These are phyloP conservation scores for Oenanthe melanoleuca DNA, from an alignment of 2,113 vertebrate genomes.

Conservation along the genomic window DNA sequence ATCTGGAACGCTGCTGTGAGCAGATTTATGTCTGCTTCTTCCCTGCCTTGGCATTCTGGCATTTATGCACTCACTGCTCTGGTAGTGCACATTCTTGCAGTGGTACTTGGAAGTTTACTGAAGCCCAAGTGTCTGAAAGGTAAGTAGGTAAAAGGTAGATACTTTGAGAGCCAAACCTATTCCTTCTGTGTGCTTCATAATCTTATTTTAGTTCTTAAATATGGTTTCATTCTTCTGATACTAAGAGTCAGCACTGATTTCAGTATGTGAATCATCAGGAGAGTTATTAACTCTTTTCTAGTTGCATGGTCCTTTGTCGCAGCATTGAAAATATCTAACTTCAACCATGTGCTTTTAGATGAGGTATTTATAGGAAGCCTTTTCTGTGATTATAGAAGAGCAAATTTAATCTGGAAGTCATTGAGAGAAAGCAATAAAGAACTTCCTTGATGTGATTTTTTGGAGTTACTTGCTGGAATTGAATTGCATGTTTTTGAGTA, in stretches of 20 bases:
- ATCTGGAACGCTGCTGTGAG: constrained; percentile 40
- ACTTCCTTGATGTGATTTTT: constrained; percentile 45
- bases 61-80: background rate
- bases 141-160: background rate
- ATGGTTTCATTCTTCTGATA: constrained; percentile 19
- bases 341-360: constrained; percentile 8
- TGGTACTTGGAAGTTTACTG: background rate
- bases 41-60: constrained; percentile 33
- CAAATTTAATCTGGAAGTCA: constrained; percentile 48
- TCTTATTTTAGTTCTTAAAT: constrained; percentile 21
- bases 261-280: constrained; percentile 12
- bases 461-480: background rate
- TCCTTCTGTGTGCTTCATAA: background rate
- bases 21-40: constrained; percentile 30
- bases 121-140: background rate
- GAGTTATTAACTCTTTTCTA: constrained; percentile 5
- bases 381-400: background rate
- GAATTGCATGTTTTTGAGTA: background rate
- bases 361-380: background rate
- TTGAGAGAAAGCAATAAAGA: constrained; percentile 44
- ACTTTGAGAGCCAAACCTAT: background rate
- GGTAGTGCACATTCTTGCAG: background rate
- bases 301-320: background rate
- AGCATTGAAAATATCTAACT: constrained; percentile 27
- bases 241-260: background rate